A percentile compares a stretch with the other conserved stretches of the same genome.
Conservation (phyloP, 2,888 invertebrate genomes). For the Amiota mariae region DNA sequence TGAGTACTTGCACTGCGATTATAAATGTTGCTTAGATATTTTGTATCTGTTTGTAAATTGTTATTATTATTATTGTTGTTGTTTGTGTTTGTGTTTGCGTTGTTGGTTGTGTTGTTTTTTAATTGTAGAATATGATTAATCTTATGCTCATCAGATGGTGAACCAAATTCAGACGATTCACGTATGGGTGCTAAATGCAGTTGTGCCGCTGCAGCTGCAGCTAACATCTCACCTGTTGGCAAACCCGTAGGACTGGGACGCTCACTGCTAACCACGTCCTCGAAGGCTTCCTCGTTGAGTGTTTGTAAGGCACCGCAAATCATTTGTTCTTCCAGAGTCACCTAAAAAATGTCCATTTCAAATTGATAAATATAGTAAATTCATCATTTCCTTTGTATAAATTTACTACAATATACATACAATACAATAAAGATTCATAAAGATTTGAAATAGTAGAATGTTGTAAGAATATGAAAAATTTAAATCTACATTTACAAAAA, state of each 20-base stretch:
- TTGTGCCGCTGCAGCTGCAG: slow-evolving; percentile 71
- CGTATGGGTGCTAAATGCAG: slow-evolving; percentile 74
- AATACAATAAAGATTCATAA: not conserved
- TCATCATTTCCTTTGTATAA: too few relatives aligned
- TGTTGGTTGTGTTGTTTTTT: slow-evolving; percentile 46
- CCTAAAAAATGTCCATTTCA: slow-evolving; percentile 75
- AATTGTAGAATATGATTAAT: slow-evolving; percentile 59
- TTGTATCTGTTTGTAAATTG: slow-evolving; percentile 42
- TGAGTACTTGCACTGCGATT: slow-evolving; percentile 69
- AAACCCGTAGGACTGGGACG: slow-evolving; percentile 77
- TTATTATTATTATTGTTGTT: slow-evolving; percentile 48
- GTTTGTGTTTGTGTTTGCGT: slow-evolving; percentile 38
- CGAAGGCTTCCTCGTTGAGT: slow-evolving; percentile 92
- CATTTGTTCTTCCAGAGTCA: slow-evolving; percentile 95
- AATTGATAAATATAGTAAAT: not conserved
- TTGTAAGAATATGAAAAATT: not conserved
- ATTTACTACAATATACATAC: too few relatives aligned
- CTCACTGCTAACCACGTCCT: slow-evolving; percentile 88
- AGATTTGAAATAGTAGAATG: not conserved
- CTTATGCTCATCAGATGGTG: slow-evolving; percentile 72
- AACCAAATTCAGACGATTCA: slow-evolving; percentile 73
- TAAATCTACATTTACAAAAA: not conserved
- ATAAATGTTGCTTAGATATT: slow-evolving; percentile 62
- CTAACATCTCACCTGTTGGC: slow-evolving; percentile 75
- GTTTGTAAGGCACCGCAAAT: slow-evolving; percentile 94